Evolutionary conservation across 2,888 invertebrate genomes (phyloP).

Genomic region (Cryptocephalus moraei): DNA sequence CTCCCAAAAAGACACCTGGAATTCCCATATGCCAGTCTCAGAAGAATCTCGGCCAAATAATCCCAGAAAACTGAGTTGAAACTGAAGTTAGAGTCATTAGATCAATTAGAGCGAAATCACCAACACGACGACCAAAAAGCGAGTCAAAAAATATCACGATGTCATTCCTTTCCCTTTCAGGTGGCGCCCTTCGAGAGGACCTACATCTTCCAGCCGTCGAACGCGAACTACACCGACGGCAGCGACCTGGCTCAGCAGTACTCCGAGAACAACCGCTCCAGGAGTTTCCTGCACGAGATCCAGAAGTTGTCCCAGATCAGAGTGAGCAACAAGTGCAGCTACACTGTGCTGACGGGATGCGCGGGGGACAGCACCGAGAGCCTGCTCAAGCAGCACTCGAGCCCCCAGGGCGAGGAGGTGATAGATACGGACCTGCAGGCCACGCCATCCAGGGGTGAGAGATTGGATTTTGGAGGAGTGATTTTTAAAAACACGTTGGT

Average conservation of each 20-base stretch:
- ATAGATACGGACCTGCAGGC: constrained; percentile 26
- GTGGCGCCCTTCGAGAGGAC: constrained; percentile 36
- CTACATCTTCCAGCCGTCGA: constrained; percentile 38
- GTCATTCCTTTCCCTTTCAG: constrained; percentile 11
- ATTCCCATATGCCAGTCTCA: too few species aligned
- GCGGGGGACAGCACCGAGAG: constrained; percentile 61
- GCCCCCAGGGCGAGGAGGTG: constrained; percentile 21
- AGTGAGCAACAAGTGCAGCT: constrained; percentile 57
- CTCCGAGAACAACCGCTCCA: constrained; percentile 26
- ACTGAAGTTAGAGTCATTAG: too few species aligned
- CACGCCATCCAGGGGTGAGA: constrained; percentile 29
- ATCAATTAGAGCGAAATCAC: too few species aligned
- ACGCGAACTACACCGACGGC: constrained; percentile 39
- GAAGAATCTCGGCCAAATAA: too few species aligned
- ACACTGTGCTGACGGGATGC: constrained; percentile 50
- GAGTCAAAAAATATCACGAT: too few species aligned
- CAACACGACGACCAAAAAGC: too few species aligned
- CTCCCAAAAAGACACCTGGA: too few species aligned
- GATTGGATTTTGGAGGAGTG: not conserved
- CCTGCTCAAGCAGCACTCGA: constrained; percentile 37
- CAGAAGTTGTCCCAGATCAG: constrained; percentile 61
- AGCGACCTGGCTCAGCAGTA: constrained; percentile 28
- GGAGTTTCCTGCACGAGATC: constrained; percentile 45
- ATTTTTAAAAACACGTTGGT: not conserved
- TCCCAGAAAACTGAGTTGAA: too few species aligned